phyloP scores from a whole-genome alignment of 2,888 invertebrate species.

The Herminia tarsipennalis region DNA sequence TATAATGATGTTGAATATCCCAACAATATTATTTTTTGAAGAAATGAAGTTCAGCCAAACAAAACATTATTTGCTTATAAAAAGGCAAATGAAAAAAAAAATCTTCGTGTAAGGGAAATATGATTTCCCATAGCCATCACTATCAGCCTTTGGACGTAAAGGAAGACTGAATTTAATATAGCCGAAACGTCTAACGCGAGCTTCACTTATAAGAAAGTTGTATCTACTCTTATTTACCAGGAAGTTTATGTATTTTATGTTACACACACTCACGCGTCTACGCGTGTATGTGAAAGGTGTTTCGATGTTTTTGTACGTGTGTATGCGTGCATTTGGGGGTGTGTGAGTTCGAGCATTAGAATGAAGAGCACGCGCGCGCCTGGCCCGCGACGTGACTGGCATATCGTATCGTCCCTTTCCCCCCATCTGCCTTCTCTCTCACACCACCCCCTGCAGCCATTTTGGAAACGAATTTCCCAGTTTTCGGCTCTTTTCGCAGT shows the following conservation, averaged over 20 bases:
- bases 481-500: slow-evolving; percentile 78
- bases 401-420: slow-evolving; percentile 82
- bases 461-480: slow-evolving; percentile 80
- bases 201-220: slow-evolving; percentile 74
- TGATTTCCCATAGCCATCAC: slow-evolving; percentile 71
- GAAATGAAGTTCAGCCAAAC: too few species aligned
- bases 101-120: slow-evolving; percentile 57
- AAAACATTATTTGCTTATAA: slow-evolving; percentile 42
- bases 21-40: too few species aligned
- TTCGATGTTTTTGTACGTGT: slow-evolving; percentile 54
- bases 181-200: slow-evolving; percentile 67
- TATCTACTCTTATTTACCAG: slow-evolving; percentile 81
- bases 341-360: slow-evolving; percentile 79
- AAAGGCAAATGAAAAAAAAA: slow-evolving; percentile 43
- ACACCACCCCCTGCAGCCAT: slow-evolving; percentile 79
- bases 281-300: slow-evolving; percentile 59
- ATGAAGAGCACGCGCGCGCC: slow-evolving; percentile 83
- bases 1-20: too few species aligned
- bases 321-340: slow-evolving; percentile 64
- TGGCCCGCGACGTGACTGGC: slow-evolving; percentile 83
- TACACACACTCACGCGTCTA: slow-evolving; percentile 29
- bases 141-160: slow-evolving; percentile 63
- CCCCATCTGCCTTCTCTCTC: slow-evolving; percentile 74
- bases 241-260: slow-evolving; percentile 71
- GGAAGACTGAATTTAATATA: slow-evolving; percentile 81